Conservation (phyloP, 2,888 invertebrate species). For the Prenolepis imparis region DNA sequence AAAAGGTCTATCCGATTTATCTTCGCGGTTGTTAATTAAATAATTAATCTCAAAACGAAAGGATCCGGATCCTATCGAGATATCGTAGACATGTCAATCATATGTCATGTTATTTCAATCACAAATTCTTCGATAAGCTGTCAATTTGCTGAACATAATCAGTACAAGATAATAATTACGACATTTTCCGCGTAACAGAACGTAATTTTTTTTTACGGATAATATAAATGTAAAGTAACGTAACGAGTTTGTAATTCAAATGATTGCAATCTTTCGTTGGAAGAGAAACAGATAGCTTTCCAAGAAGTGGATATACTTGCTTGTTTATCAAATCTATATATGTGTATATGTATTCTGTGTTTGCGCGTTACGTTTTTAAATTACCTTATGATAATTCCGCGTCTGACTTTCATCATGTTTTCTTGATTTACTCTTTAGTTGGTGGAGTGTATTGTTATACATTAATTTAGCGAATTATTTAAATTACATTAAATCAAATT, state of each 20-base stretch:
- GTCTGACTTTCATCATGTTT: not conserved
- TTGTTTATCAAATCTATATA: slow-evolving; percentile 8
- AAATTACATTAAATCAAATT: not conserved
- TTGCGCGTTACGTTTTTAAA: slow-evolving; percentile 6
- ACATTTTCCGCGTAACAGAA: not conserved
- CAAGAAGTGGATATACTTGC: slow-evolving; percentile 4
- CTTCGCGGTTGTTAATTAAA: slow-evolving; percentile 26
- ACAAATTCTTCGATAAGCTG: not conserved
- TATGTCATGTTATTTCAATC: not conserved
- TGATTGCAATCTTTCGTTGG: not conserved
- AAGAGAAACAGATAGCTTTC: slow-evolving; percentile 28
- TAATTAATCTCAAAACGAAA: slow-evolving; percentile 11
- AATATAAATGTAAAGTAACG: slow-evolving; percentile 4
- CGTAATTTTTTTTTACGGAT: slow-evolving; percentile 15
- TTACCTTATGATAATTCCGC: not conserved
- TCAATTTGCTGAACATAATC: not conserved
- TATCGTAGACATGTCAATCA: slow-evolving; percentile 1
- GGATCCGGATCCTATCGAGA: not conserved
- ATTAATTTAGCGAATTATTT: not conserved
- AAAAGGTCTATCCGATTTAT: slow-evolving; percentile 19
- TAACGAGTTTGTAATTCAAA: slow-evolving; percentile 15
- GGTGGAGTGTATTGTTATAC: not conserved
- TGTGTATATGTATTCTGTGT: not conserved
- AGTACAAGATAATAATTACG: not conserved
- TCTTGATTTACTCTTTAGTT: not conserved